phyloP scores from a whole-genome alignment of 2,888 invertebrate species.

The Agapetus fuscipes region DNA sequence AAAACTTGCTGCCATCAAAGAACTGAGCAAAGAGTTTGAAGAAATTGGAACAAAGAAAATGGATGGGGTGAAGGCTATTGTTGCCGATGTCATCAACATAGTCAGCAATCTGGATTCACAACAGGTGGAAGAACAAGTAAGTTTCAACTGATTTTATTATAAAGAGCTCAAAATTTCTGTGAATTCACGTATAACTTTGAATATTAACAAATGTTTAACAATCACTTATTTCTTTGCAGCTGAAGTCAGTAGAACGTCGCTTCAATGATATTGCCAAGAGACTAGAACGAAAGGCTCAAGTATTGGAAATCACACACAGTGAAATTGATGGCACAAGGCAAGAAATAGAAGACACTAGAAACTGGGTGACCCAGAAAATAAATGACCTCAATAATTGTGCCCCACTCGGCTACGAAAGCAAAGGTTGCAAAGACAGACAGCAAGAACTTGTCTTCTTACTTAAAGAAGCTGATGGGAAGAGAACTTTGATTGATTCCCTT shows the following conservation, averaged over 20 bases:
- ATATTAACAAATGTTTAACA: too few species aligned
- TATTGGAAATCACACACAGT: slow-evolving; percentile 74
- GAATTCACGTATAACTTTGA: too few species aligned
- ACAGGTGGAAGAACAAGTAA: slow-evolving; percentile 78
- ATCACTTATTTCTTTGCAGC: too few species aligned
- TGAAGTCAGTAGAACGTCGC: slow-evolving; percentile 74
- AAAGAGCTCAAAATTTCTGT: too few species aligned
- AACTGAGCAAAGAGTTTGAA: slow-evolving; percentile 65
- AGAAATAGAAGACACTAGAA: slow-evolving; percentile 69
- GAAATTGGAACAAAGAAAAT: slow-evolving; percentile 62
- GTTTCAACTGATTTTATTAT: slow-evolving; percentile 1
- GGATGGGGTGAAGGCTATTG: slow-evolving; percentile 59
- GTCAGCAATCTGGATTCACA: slow-evolving; percentile 83
- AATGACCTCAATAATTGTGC: slow-evolving; percentile 55
- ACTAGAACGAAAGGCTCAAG: slow-evolving; percentile 72
- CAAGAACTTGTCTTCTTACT: slow-evolving; percentile 62
- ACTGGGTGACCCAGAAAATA: slow-evolving; percentile 71
- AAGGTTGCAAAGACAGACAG: slow-evolving; percentile 64
- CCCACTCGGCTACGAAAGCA: slow-evolving; percentile 67
- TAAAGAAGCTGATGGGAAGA: slow-evolving; percentile 79
- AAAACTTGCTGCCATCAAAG: slow-evolving; percentile 64
- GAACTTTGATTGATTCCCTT: slow-evolving; percentile 69
- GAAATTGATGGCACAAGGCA: slow-evolving; percentile 71
- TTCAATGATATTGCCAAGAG: slow-evolving; percentile 78
- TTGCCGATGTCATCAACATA: slow-evolving; percentile 62